Evolutionary conservation across 2,797 vertebrate species (phyloP), one percentile per base, ranked within the genome.

Genomic region (Eremophila alpestris): DNA sequence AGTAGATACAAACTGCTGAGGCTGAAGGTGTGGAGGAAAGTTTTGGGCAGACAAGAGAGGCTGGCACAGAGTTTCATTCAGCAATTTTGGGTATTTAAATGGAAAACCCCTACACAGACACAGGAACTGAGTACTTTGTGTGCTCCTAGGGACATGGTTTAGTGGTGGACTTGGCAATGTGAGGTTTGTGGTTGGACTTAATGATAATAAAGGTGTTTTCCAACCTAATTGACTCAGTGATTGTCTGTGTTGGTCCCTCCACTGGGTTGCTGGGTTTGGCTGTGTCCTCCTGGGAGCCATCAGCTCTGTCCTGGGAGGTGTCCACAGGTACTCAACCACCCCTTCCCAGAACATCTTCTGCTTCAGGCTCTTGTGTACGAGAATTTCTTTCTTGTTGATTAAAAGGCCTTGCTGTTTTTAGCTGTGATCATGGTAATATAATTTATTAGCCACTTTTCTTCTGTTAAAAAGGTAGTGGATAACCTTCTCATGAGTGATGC

Each of bases 291-390:
- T 48, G 49, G 78, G 32, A 88, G 13, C 48, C 52, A 9, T 9
- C 32, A 40, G 51, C 1, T 2, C 16, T 77, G 30, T 11, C 58
- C 41, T 16, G 24, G 20, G 41, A 45, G 10, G 6, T 56, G 32
- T 51, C 49, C 38, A 3, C 8, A 4, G 21, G 26, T 4, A 0
- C 1, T 1, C 32, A 18, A 43, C 21, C 12, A 5, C 12, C 12
- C 34, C 7, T 51, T 71, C 21, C 49, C 30, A 75, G 40, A 21
- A 9, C 11, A 4, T 45, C 32, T 17, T 56, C 62, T 58, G 54
- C 22, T 48, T 60, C n/a, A 5, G 22, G 11, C 6, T 13, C 40
- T 76, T 62, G 17, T 15, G 45, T 13, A 4, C 0, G 1, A 56
- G 34, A 49, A 16, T 4, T 30, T 46, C 5, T 32, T 73, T 55